Evolutionary conservation across 2,797 vertebrate genomes (phyloP), one percentile per base, ranked within the genome.

Genomic region (Esox masquinongy): DNA sequence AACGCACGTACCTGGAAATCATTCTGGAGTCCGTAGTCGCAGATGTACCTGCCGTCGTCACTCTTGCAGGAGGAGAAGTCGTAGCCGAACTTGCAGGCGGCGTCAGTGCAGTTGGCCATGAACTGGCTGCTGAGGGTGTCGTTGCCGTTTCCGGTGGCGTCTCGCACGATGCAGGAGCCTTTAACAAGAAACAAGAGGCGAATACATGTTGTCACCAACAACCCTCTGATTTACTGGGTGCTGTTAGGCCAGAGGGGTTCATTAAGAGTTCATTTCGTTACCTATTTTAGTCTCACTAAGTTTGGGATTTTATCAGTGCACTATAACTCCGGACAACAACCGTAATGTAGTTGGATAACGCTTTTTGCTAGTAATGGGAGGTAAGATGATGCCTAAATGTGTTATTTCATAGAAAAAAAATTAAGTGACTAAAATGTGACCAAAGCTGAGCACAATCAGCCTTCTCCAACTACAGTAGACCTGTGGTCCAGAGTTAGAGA

Each of bases 81-180:
- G 22, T 93, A 98, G 76, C 95, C 96, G 19, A 97, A 91, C 64
- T 91, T 95, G 91, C 97, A 99, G 66, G 96, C 93, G 14, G 95
- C 96, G 2, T 90, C 79, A 1, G 94, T 96, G 85, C 97, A 99
- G 83, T 99, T 99, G 0, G 0, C 0, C 49, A 24, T 34, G 73
- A 91, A 87, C 24, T 92, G 74, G 56, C 94, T 83, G 0, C 67
- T 81, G 63, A 98, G 53, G 0, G 95, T 97, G 80, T 94, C 90
- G 34, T 95, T 96, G 1, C 87, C 0, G 0, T 77, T 92, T 16
- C 97, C 97, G 3, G 92, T 96, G 76, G 97, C 97, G 78, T 99
- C 96, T 70, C 97, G 94, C 80, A 99, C 94, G 73, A 99, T 96
- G 80, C 97, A 98, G 47, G 97, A 92, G 74, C 97, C 98, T 99